A percentile compares a stretch with the other conserved stretches of the same genome.
These are phyloP conservation scores for Psilanteris sp. DNA, from an alignment of 1,140 invertebrate species.

Conservation along the genomic window DNA sequence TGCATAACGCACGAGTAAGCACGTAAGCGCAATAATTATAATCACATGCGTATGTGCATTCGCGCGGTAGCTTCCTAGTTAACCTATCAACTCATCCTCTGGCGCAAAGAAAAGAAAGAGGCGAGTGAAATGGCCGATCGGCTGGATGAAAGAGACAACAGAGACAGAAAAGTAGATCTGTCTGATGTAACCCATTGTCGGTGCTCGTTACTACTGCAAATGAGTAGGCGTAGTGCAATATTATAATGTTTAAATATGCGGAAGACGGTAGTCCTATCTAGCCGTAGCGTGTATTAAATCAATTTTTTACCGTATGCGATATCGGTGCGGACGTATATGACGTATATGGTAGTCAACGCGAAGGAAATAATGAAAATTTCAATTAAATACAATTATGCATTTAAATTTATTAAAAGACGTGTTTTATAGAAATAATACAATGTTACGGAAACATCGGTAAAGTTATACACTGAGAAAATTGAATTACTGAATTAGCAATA, in stretches of 20 bases:
- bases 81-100: constrained; percentile 62
- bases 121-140: constrained; percentile 2
- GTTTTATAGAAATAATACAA: too few relatives aligned
- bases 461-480: too few relatives aligned
- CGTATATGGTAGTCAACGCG: too few relatives aligned
- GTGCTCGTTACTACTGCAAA: constrained; percentile 1
- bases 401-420: too few relatives aligned
- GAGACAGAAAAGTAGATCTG: constrained; percentile 33
- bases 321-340: too few relatives aligned
- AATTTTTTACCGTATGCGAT: too few relatives aligned
- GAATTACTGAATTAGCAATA: too few relatives aligned
- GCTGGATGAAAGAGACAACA: neutral
- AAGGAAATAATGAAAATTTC: too few relatives aligned
- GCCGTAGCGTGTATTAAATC: too few relatives aligned
- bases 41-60: constrained; percentile 38
- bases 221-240: constrained; percentile 55
- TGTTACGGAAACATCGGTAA: too few relatives aligned
- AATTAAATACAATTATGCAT: too few relatives aligned
- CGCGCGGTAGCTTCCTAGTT: constrained; percentile 66
- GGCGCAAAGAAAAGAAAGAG: constrained; percentile 6
- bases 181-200: constrained; percentile 51
- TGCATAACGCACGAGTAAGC: constrained; percentile 42
- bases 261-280: constrained; percentile 57
- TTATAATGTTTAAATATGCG: constrained; percentile 60
- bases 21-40: constrained; percentile 58